phyloP scores from a whole-genome alignment of 2,888 invertebrate genomes.

The Caenorhabditis macrosperma region DNA sequence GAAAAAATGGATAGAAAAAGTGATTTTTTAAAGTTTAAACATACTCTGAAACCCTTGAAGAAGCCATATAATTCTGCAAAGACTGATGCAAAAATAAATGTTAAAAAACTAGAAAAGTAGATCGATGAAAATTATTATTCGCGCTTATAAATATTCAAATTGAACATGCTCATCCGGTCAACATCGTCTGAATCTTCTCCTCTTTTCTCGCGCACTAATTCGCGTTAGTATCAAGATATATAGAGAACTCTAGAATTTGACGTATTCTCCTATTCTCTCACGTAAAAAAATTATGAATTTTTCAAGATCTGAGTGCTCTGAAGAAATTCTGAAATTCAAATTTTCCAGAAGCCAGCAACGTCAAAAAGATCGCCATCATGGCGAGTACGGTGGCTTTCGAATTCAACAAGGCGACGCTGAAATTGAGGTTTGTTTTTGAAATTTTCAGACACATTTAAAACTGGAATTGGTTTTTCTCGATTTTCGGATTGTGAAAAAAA shows the following conservation, averaged over 20 bases:
- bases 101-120: background rate
- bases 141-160: conserved; percentile 32
- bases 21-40: background rate
- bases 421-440: conserved; percentile 36
- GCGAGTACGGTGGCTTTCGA: conserved; percentile 60
- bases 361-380: conserved; percentile 48
- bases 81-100: background rate
- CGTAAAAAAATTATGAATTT: too few relatives aligned
- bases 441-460: background rate
- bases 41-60: background rate
- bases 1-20: too few relatives aligned
- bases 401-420: conserved; percentile 57
- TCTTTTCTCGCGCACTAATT: conserved; percentile 21
- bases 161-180: conserved; percentile 1
- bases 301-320: background rate
- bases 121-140: background rate
- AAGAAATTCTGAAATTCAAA: background rate
- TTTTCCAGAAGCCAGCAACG: conserved; percentile 43
- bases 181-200: background rate
- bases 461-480: too few relatives aligned
- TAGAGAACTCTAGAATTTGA: conserved; percentile 6
- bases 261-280: background rate
- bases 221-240: conserved; percentile 24
- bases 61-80: background rate
- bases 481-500: background rate